Evolutionary conservation across 2,113 vertebrate species (phyloP), one percentile per base, ranked within the genome.

Genomic region (Panthera tigris): DNA sequence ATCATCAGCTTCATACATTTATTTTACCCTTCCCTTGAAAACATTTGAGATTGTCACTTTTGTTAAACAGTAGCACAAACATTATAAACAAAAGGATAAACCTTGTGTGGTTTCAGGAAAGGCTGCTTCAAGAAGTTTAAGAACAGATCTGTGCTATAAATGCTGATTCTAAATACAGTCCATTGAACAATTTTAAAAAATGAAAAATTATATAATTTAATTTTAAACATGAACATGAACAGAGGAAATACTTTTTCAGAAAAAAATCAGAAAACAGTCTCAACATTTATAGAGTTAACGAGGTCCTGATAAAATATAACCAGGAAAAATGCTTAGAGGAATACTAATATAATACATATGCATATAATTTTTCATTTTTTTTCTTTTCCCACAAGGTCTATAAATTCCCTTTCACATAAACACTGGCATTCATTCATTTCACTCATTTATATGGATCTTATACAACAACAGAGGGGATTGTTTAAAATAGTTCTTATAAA

Each of bases 171-270:
- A 96, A 57, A 88, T 81, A 93, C 16, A 94, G 13, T 45, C n/a
- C 41, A 94, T 3, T 33, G 25, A 81, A 88, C 23, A 88, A 50
- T 23, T 16, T 33, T 90, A 19, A 87, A 92, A 87, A 23, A 80
- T 74, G 52, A 74, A 87, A 66, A n/a, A 91, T 88, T 78, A 95
- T 8, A 91, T 55, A 80, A 92, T 86, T 65, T 91, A 45, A 71
- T 55, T 19, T 36, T 96, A 97, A 4, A 85, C n/a, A 39, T 61
- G 6, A 94, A 68, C 4, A 73, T 71, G 66, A 94, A 88, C 18
- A 84, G 39, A 84, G 23, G 18, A 93, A 92, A 96, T 61, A 23
- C 5, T 63, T 78, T 82, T 16, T 83, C 29, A 80, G 39, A 14
- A 69, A 78, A 52, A 68, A 94, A 55, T 1, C 3, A 65, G 25